Evolutionary conservation across 2,888 invertebrate species (phyloP).

Genomic region (Chrysolina americana): DNA sequence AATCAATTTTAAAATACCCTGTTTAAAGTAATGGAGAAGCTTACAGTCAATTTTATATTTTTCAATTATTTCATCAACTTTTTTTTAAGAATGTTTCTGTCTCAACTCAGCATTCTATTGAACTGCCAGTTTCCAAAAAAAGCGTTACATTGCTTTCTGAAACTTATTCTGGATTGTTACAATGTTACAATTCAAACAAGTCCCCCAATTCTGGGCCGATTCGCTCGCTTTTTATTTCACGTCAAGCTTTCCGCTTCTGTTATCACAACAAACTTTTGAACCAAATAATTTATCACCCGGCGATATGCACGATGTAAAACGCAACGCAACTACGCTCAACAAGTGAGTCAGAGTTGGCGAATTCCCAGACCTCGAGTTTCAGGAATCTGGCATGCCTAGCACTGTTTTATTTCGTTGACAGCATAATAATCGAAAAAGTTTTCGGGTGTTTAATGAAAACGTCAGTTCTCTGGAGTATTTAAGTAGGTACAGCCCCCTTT

Average conservation of each 20-base stretch:
- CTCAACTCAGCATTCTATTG: too few species aligned
- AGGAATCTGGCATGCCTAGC: slow-evolving; percentile 24
- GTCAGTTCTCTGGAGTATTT: slow-evolving; percentile 30
- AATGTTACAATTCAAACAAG: neutral
- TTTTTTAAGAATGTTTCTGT: too few species aligned
- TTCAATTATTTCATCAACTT: too few species aligned
- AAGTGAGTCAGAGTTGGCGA: slow-evolving; percentile 43
- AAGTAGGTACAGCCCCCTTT: slow-evolving; percentile 1
- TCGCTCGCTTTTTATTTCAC: neutral
- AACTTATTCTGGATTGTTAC: neutral
- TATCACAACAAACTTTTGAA: slow-evolving; percentile 5
- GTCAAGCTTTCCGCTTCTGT: neutral
- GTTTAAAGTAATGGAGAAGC: too few species aligned
- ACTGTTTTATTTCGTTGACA: slow-evolving; percentile 49
- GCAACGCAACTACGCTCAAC: slow-evolving; percentile 46
- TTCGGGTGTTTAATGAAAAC: slow-evolving; percentile 53
- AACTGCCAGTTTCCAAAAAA: too few species aligned
- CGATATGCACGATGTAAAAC: slow-evolving; percentile 7
- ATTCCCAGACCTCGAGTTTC: slow-evolving; percentile 29
- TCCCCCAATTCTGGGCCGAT: neutral
- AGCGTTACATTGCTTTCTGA: neutral
- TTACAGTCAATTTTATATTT: too few species aligned
- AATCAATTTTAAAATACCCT: too few species aligned
- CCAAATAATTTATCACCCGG: slow-evolving; percentile 14
- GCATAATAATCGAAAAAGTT: slow-evolving; percentile 61